These are phyloP conservation scores for Montipora sp. DNA, from an alignment of 64 coral and sea anemone genomes.

Conservation along the genomic window DNA sequence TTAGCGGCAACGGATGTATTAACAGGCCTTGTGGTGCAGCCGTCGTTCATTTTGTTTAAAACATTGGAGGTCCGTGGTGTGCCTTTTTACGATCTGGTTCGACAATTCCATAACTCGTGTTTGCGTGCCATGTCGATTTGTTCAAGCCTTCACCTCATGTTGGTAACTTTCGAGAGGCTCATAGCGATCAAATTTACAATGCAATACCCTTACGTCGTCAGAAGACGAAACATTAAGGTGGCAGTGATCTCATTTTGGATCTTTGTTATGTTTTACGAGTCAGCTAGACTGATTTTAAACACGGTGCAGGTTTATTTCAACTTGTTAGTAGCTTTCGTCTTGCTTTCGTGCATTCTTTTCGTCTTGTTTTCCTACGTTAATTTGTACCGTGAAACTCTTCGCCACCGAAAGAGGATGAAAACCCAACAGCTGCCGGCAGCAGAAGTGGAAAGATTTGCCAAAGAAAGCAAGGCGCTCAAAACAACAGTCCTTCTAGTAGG, in stretches of 20 bases:
- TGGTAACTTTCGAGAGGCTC: neutral
- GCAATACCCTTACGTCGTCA: neutral
- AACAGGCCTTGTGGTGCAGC: neutral
- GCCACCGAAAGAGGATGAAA: neutral
- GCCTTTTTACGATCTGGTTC: neutral
- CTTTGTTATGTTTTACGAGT: neutral
- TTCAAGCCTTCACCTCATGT: neutral
- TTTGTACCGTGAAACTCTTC: neutral
- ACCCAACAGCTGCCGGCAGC: neutral
- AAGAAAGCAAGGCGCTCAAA: neutral
- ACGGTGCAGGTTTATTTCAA: neutral
- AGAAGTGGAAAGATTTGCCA: neutral
- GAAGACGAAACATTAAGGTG: neutral
- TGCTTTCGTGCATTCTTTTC: neutral
- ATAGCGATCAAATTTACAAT: constrained; percentile 2
- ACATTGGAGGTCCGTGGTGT: neutral
- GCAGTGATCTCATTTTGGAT: neutral
- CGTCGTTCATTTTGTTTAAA: neutral
- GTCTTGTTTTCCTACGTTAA: neutral
- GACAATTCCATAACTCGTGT: neutral
- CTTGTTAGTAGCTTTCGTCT: neutral
- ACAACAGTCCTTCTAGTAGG: neutral
- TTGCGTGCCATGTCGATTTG: neutral
- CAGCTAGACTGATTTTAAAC: no score
- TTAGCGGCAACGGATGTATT: neutral